A percentile compares a stretch with the other conserved stretches of the same genome.
phyloP scores from a whole-genome alignment of 2,797 vertebrate species.

The Phrynocephalus guinanensis region DNA sequence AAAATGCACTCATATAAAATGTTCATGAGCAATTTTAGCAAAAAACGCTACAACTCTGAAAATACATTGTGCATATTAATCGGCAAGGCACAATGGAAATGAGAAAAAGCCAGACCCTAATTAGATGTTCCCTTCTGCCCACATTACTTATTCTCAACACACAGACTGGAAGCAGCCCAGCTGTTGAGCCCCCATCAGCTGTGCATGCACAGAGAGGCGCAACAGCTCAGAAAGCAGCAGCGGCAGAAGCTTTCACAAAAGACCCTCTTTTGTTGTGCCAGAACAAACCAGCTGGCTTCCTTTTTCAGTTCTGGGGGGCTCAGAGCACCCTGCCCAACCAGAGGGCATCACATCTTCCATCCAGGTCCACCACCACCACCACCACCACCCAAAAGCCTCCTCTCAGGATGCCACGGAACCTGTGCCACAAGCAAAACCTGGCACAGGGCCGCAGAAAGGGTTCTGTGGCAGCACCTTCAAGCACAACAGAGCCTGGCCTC shows the following conservation, averaged over 20 bases:
- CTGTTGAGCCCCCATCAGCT: conserved; percentile 8
- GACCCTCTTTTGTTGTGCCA: neutral
- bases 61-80: conserved; percentile 64
- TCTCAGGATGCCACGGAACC: neutral
- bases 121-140: conserved; percentile 38
- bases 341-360: neutral
- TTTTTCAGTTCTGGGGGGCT: neutral
- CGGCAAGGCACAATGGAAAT: conserved; percentile 12
- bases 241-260: neutral
- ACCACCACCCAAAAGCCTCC: too few species aligned
- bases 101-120: conserved; percentile 51
- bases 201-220: neutral
- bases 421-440: neutral
- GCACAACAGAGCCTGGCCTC: neutral
- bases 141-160: conserved; percentile 51
- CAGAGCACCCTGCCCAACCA: neutral
- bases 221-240: neutral
- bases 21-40: conserved; percentile 31
- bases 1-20: conserved; percentile 23
- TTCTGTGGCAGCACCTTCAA: neutral
- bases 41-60: conserved; percentile 51
- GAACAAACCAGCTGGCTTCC: neutral
- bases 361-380: too few species aligned
- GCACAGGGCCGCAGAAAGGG: neutral
- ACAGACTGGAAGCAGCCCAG: conserved; percentile 54